Base-by-base conservation (phyloP, 2,113 vertebrate genomes). In the Heterotilapia buettikoferi region DNA sequence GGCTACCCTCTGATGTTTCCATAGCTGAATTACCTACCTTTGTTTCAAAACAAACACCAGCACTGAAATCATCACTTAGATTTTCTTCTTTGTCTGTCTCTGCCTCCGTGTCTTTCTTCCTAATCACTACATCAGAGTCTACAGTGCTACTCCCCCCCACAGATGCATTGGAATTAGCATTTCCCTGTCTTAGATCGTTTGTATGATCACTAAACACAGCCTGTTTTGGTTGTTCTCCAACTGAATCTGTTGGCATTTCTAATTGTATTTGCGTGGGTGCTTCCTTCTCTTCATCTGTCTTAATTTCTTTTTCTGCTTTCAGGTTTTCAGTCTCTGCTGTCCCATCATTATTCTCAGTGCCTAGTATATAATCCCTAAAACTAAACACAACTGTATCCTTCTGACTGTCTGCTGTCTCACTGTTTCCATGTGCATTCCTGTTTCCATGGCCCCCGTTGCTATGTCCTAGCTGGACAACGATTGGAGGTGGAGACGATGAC, bases 341-440 rank as follows among this genome's bases (percentile, higher is more conserved):
- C 61, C 16, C 26, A 4, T 13, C 24, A 61, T 56, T 71, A 29
- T 40, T 89, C 31, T 73, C 82, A 47, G 21, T 91, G 13, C 94
- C 95, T 90, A 96, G 90, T 85, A 96, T 96, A 84, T 96, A 96
- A 91, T 95, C 47, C 86, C 92, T 95, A 59, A 96, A 96, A 92
- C 95, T 96, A 92, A 96, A 96, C 93, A 94, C 84, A 89, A 93
- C 81, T 82, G 68, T 89, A 78, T 94, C 91, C 29, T 43, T 91
- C 47, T 86, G 90, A 85, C 83, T 92, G 80, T 88, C 84, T 87
- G 88, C 89, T 84, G 87, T 83, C 84, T 95, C 93, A 94, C 92
- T 95, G 63, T 94, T 95, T 93, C 92, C 92, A 50, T 95, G 86
- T 87, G 88, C 90, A 83, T 43, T 91, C 90, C 83, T 84, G 92